phyloP scores from a whole-genome alignment of 2,888 invertebrate species.

The Sarcophaga variegata region DNA sequence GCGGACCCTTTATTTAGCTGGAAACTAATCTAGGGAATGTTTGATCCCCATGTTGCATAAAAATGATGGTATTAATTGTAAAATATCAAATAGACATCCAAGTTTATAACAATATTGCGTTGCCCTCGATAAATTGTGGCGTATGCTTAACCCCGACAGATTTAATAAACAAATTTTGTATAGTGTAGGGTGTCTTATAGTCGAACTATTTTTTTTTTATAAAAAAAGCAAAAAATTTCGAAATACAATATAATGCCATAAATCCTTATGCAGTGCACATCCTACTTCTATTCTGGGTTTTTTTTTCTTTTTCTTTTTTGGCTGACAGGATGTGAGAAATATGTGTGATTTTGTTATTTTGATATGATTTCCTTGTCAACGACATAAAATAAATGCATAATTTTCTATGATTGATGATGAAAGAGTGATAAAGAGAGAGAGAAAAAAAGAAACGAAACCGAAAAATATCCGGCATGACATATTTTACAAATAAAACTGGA shows the following conservation, averaged over 20 bases:
- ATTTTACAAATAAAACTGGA: not conserved
- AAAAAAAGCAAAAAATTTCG: not conserved
- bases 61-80: no score
- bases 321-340: not conserved
- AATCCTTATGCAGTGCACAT: not conserved
- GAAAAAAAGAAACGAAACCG: conserved; percentile 10
- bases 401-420: conserved; percentile 64
- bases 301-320: not conserved
- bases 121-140: no score
- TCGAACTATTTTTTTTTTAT: no score
- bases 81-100: no score
- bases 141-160: no score
- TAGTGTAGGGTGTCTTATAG: no score
- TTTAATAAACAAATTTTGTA: no score
- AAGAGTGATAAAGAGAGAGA: conserved; percentile 13
- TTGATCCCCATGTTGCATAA: no score
- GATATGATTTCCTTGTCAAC: conserved; percentile 55
- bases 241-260: not conserved
- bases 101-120: no score
- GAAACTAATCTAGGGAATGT: no score
- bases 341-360: conserved; percentile 47
- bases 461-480: conserved; percentile 54
- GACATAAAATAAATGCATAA: conserved; percentile 47
- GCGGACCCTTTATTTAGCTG: no score
- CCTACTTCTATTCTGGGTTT: not conserved